Conservation (phyloP, 2,113 vertebrate species). For the Cyanistes caeruleus region DNA sequence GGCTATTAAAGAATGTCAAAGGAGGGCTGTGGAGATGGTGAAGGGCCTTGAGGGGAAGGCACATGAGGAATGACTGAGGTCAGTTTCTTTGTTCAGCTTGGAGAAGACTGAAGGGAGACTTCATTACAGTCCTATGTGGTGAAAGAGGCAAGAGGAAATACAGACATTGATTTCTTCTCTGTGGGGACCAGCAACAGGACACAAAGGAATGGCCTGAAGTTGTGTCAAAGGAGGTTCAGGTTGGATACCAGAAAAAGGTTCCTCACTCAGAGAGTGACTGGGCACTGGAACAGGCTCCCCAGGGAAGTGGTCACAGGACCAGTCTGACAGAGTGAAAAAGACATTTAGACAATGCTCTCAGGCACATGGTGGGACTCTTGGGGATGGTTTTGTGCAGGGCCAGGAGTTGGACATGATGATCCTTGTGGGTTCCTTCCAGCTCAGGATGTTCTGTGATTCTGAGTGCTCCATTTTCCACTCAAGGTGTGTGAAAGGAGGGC, state of each 20-base stretch:
- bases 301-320: not conserved
- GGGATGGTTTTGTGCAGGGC: not conserved
- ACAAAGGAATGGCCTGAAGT: not conserved
- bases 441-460: not conserved
- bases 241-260: not conserved
- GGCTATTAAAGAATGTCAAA: not conserved
- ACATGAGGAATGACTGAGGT: not conserved
- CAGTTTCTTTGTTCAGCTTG: not conserved
- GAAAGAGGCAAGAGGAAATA: not conserved
- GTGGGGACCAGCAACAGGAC: not conserved
- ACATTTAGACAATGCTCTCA: not conserved
- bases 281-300: not conserved
- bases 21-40: not conserved
- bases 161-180: not conserved
- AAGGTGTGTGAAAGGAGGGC: not conserved
- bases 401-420: not conserved
- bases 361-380: not conserved
- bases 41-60: not conserved
- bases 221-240: not conserved
- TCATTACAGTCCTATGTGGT: not conserved
- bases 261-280: accelerated
- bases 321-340: not conserved
- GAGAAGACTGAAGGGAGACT: not conserved
- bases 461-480: not conserved
- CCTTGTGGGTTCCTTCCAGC: not conserved